Base-by-base conservation (phyloP, 1,140 invertebrate species). In the Lordiphosa stackelbergi region DNA sequence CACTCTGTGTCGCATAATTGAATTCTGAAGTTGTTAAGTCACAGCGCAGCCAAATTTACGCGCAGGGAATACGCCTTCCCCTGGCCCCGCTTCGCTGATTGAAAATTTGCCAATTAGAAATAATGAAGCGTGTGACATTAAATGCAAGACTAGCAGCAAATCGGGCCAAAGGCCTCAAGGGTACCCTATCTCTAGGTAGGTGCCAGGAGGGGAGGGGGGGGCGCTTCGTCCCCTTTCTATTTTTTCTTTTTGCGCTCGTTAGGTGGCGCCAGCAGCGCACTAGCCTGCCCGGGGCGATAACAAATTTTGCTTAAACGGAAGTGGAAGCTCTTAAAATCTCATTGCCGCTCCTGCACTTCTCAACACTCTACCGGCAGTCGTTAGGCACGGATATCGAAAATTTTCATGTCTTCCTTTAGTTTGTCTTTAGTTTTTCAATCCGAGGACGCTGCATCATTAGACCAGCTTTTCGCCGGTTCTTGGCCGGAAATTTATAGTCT, bases 41-140 rank as follows among this genome's bases (percentile, higher is more conserved):
- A 77, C 54, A 84, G 58, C 69, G 35, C 58, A 60, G 64, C 72
- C 64, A 83, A 81, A 81, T 83, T 72, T 81, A 77, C 77, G 77
- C 75, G 75, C 65, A 65, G 74, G 68, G 68, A 66, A 71, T 74
- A 75, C 49, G 35, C 13, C 13, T 19, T 40, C 11, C 10, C 12
- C 1, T 9, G 11, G 24, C 5, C 28, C 19, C 0, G 24, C 66
- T 36, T 60, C 60, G 77, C 72, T 81, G 77, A 81, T 83, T 83
- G 77, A 83, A 83, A 83, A 83, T 83, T 83, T 83, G 77, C 77
- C 77, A 83, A 83, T 83, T 83, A 83, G 77, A 83, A 83, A 83
- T 83, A 83, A 83, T 83, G 77, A 83, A 83, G 77, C 77, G 77
- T 83, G 77, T 83, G 77, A 77, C 77, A 83, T 83, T 83, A 83